Evolutionary conservation across 2,888 invertebrate genomes (phyloP).

Genomic region (Amphimallon solstitiale): DNA sequence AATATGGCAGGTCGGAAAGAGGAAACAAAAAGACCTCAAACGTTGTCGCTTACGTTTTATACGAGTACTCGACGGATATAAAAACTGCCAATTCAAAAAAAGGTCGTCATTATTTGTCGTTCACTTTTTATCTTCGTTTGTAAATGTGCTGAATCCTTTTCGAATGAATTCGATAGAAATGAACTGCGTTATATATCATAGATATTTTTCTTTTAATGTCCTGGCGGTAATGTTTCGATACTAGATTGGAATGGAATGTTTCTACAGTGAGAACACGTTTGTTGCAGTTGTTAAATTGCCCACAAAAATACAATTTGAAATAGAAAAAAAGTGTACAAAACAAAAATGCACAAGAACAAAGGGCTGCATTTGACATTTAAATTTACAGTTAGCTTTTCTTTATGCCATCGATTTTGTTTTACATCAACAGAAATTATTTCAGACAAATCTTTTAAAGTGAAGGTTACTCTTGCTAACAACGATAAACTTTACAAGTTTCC

Average conservation of each 20-base stretch:
- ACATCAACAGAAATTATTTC: too few species aligned
- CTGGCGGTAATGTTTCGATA: constrained; percentile 10
- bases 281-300: constrained; percentile 6
- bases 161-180: constrained; percentile 20
- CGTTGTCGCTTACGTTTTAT: constrained; percentile 21
- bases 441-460: too few species aligned
- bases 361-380: constrained; percentile 5
- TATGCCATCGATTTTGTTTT: too few species aligned
- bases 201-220: constrained; percentile 19
- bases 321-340: not conserved
- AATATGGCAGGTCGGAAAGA: constrained; percentile 7
- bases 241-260: not conserved
- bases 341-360: constrained; percentile 6
- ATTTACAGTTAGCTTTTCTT: constrained; percentile 9
- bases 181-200: not conserved
- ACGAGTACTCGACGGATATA: constrained; percentile 37
- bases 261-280: not conserved
- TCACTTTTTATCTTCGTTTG: constrained; percentile 42
- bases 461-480: too few species aligned
- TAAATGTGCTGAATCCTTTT: constrained; percentile 25
- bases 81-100: constrained; percentile 42
- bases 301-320: constrained; percentile 6
- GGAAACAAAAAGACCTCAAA: constrained; percentile 35
- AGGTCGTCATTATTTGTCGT: constrained; percentile 45
- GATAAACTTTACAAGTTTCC: too few species aligned